Evolutionary conservation across 2,113 vertebrate genomes (phyloP).

Genomic region (Toxotes chatareus): DNA sequence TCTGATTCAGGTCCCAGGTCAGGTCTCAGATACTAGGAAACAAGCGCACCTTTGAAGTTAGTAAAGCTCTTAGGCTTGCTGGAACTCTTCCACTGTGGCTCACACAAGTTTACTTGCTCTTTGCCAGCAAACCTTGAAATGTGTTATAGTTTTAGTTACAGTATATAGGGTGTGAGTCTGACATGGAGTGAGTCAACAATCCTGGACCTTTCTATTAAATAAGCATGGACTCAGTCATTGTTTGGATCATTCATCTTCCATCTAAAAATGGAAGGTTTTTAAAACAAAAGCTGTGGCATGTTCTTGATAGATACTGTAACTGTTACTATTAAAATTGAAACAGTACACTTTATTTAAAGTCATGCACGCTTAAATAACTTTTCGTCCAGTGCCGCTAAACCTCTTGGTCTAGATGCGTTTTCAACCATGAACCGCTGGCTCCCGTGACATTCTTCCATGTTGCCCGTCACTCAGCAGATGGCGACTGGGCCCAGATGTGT

Average conservation of each 20-base stretch:
- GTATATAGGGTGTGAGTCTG: not conserved
- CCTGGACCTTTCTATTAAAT: not conserved
- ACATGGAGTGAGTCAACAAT: not conserved
- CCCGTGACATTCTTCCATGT: conserved; percentile 34
- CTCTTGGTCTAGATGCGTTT: conserved; percentile 2
- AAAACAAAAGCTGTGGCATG: conserved; percentile 12
- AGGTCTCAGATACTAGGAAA: no score
- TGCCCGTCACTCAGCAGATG: conserved; percentile 56
- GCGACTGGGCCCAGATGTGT: conserved; percentile 59
- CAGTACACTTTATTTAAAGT: not conserved
- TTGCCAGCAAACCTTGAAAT: not conserved
- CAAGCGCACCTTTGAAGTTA: not conserved
- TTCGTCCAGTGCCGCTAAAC: not conserved
- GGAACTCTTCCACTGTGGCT: not conserved
- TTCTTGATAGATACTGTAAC: not conserved
- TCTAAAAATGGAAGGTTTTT: not conserved
- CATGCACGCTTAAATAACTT: not conserved
- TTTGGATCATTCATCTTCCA: not conserved
- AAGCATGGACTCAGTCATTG: not conserved
- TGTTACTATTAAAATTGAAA: not conserved
- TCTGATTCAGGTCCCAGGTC: not conserved
- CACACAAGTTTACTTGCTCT: not conserved
- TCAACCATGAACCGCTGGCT: conserved; percentile 14
- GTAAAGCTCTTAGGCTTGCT: not conserved
- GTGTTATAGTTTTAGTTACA: not conserved